phyloP scores from a whole-genome alignment of 2,113 vertebrate species.

The Ranitomeya variabilis region DNA sequence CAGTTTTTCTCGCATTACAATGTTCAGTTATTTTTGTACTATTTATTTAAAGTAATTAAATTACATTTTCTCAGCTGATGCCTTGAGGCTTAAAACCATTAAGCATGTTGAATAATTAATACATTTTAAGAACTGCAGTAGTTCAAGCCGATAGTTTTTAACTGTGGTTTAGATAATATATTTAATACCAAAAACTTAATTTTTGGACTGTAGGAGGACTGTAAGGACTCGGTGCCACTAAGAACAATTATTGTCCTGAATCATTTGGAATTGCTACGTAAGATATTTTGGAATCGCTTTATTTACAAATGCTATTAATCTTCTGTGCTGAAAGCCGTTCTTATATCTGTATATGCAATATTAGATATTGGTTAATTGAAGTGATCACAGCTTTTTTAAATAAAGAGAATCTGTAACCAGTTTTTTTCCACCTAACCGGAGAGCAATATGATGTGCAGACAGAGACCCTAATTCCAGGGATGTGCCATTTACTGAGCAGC shows the following conservation, averaged over 20 bases:
- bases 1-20: not conserved
- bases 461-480: too few relatives aligned
- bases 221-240: not conserved
- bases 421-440: too few relatives aligned
- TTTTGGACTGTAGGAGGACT: too few relatives aligned
- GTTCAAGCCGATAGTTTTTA: not conserved
- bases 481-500: too few relatives aligned
- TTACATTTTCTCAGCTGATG: slow-evolving; percentile 5
- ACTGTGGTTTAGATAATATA: not conserved
- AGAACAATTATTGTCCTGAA: not conserved
- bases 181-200: not conserved
- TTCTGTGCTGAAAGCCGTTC: too few relatives aligned
- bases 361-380: too few relatives aligned
- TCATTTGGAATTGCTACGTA: not conserved
- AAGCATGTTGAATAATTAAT: not conserved
- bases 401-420: too few relatives aligned
- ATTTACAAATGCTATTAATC: not conserved
- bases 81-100: slow-evolving; percentile 16
- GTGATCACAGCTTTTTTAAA: too few relatives aligned
- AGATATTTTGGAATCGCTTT: not conserved
- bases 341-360: too few relatives aligned
- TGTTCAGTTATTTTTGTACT: not conserved
- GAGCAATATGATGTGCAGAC: too few relatives aligned
- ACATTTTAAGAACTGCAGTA: not conserved
- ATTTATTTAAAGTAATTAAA: slow-evolving; percentile 1